Evolutionary conservation across 2,113 vertebrate genomes (phyloP), one percentile per base, ranked within the genome.

Genomic region (Carollia perspicillata): DNA sequence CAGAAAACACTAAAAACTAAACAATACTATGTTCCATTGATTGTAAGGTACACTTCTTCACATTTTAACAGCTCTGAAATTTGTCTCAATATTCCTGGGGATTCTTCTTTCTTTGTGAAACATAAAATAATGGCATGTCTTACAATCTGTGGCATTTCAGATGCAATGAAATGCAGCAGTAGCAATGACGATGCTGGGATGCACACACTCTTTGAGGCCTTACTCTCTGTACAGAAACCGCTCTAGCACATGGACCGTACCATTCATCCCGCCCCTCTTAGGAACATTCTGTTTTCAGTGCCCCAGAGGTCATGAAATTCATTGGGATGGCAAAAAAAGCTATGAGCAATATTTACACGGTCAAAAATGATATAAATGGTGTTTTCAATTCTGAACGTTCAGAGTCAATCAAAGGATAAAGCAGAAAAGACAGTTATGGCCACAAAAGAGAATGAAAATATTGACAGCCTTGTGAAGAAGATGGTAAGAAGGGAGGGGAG

Each of bases 21-120:
- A 68, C 8, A 63, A 53, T 33, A 84, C 11, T 3, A 1, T 44
- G n/a, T 58, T 93, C 68, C 80, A 47, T 0, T 77, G 85, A 95
- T 14, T 80, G 8, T 42, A 90, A 63, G 8, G 47, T 51, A 6
- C 3, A 84, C 30, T 86, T 85, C 42, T 77, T 77, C 18, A 95
- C 37, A 49, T 81, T 78, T 93, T 77, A 90, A 33, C 28, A 84
- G 35, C 26, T 91, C 14, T 84, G 55, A 89, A 84, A 80, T 66
- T 6, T 68, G 28, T 71, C 79, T 85, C 53, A 74, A 26, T 60
- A 68, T 58, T 79, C 55, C 55, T 89, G 7, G 55, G 40, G 55
- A 74, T 42, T 90, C 83, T 93, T 90, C 47, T 80, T 90, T 84
- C 33, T 74, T 65, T 65, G 33, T 69, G 33, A 33, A 91, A 96